Conservation (phyloP, 2,113 vertebrate genomes). For the Sander lucioperca region DNA sequence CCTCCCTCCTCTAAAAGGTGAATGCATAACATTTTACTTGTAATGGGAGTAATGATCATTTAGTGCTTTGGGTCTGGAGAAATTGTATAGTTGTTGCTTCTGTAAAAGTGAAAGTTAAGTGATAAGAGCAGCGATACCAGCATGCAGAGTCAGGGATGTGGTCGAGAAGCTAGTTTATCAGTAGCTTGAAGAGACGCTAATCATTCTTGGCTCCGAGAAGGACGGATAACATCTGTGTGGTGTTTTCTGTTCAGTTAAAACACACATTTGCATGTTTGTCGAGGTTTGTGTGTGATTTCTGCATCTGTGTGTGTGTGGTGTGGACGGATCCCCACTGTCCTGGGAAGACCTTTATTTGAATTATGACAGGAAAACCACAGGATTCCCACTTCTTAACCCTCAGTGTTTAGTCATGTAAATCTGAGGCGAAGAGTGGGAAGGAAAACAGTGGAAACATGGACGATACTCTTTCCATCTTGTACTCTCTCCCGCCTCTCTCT, state of each 20-base stretch:
- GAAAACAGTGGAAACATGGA: slow-evolving; percentile 45
- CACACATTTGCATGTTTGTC: neutral
- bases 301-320: neutral
- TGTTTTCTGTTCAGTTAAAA: neutral
- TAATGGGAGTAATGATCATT: neutral
- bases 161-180: slow-evolving; percentile 26
- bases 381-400: slow-evolving; percentile 39
- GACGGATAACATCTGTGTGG: slow-evolving; percentile 25
- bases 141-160: neutral
- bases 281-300: slow-evolving; percentile 5
- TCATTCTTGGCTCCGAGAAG: neutral
- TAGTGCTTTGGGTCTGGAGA: neutral
- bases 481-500: neutral
- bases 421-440: neutral
- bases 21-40: too few species aligned
- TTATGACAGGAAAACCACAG: slow-evolving; percentile 61
- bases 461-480: neutral
- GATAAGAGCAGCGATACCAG: neutral
- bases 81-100: neutral
- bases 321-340: neutral
- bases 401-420: slow-evolving; percentile 26
- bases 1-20: too few species aligned
- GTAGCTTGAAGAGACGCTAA: neutral
- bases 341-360: slow-evolving; percentile 9
- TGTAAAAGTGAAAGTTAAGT: neutral